Evolutionary conservation across 2,797 vertebrate species (phyloP), one percentile per base, ranked within the genome.

Genomic region (Pseudomugil gertrudae): DNA sequence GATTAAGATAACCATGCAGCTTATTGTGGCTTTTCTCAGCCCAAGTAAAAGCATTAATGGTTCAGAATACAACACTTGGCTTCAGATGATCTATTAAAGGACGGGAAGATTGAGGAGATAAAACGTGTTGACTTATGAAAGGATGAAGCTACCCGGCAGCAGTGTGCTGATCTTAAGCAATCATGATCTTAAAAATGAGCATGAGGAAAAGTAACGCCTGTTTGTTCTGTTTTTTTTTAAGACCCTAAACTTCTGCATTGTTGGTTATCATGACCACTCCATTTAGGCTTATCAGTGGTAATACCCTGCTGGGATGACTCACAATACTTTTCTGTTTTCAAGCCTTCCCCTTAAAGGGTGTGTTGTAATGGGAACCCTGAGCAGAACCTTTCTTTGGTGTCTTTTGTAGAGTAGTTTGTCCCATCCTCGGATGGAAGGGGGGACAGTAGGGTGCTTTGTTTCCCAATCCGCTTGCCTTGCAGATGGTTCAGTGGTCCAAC

Each of bases 361-460:
- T 53, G 54, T 83, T 90, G 79, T 83, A 80, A 83, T 5, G 61
- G 66, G 70, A 89, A 79, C 78, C 76, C 64, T 63, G 51, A 61
- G 65, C 68, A 72, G 69, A 78, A 74, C 72, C 55, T 86, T 81
- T 81, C 74, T 83, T 70, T 79, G 55, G 59, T 78, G 63, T 81
- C 81, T 84, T 82, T 89, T 89, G 79, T 81, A 36, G 53, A 72
- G 71, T 30, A 73, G 78, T 84, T 83, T 77, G 82, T 90, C 83
- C 83, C 81, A 84, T 89, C 87, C 83, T 80, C 47, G 66, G 70
- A 72, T 82, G 76, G 62, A 74, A 48, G 50, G 45, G 27, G 83
- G 64, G 74, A 84, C 80, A 85, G 80, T 86, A 73, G 69, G 53
- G 24, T 35, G 82, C 88, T 87, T 90, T 91, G 87, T 89, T 62